Evolutionary conservation across 2,797 vertebrate genomes (phyloP), one percentile per base, ranked within the genome.

Genomic region (Karalla daura): DNA sequence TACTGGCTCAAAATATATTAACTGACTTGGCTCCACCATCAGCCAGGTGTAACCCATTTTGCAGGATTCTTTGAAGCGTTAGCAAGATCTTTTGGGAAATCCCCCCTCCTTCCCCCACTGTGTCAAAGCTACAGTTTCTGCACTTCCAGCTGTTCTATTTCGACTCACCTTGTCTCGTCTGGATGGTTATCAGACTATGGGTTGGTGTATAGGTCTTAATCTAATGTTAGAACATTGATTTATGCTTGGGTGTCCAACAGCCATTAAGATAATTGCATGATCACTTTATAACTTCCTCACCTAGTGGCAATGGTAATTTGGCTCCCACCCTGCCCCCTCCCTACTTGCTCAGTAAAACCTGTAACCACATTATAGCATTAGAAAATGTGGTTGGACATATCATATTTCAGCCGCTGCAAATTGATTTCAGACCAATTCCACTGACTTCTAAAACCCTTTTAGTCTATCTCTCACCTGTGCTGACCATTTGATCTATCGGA

Each of bases 201-300:
- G 36, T 59, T 70, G 60, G 66, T 35, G 32, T 76, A 73, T 54
- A 66, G 83, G 70, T 69, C 78, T 80, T 91, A 89, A 92, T 92
- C 90, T 89, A 93, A 93, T 93, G 87, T 51, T 52, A 72, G 69
- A 77, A 75, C 85, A 93, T 91, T 92, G 92, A 94, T 93, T 93
- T 90, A 90, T 89, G 88, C 89, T 92, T 74, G 73, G 80, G 85
- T 91, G 87, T 93, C 91, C 87, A 74, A 74, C 74, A 85, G 86
- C 91, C 92, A 93, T 94, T 94, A 93, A 89, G 89, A 81, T 92
- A 94, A 94, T 93, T 92, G 91, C 88, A 87, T 91, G 91, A 93
- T 93, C 83, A 86, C 86, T 94, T 93, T 90, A 92, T 92, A 94
- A 93, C 89, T 85, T 83, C 89, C 83, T 91, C 85, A 83, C 83